These are phyloP conservation scores for Podarcis siculus DNA, from an alignment of 2,797 vertebrate species.

Conservation along the genomic window DNA sequence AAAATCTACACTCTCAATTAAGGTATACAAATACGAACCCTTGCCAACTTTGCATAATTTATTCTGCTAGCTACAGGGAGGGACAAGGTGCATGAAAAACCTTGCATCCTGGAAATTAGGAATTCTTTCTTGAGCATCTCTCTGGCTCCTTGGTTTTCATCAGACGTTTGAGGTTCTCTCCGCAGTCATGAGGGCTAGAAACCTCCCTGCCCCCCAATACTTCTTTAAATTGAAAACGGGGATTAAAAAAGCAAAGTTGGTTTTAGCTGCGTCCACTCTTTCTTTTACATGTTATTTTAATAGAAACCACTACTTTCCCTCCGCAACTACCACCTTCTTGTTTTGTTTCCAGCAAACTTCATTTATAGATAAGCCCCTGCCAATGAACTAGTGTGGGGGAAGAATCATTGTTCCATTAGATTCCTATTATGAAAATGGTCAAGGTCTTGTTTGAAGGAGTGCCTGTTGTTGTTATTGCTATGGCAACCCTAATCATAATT, in stretches of 20 bases:
- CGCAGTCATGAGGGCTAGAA: background rate
- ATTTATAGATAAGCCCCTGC: slow-evolving; percentile 14
- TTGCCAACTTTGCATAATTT: background rate
- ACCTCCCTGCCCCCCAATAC: too few relatives aligned
- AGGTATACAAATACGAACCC: background rate
- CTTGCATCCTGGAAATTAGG: too few relatives aligned
- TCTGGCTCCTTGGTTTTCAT: background rate
- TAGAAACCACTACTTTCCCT: background rate
- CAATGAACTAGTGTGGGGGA: slow-evolving; percentile 21
- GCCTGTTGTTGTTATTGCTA: slow-evolving; percentile 75
- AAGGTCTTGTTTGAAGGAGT: slow-evolving; percentile 56
- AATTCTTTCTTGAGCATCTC: background rate
- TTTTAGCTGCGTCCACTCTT: background rate
- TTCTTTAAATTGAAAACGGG: background rate
- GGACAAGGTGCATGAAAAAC: background rate
- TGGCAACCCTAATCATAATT: slow-evolving; percentile 66
- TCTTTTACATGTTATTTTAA: background rate
- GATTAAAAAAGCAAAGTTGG: slow-evolving; percentile 15
- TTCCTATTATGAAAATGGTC: slow-evolving; percentile 51
- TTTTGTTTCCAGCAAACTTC: slow-evolving; percentile 14
- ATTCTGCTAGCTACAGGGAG: background rate
- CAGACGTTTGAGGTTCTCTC: background rate
- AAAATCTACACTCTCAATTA: background rate
- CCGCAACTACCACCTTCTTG: too few relatives aligned
- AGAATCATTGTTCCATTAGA: slow-evolving; percentile 23